A percentile compares a stretch with the other conserved stretches of the same genome.
Evolutionary conservation across 2,113 vertebrate species (phyloP).

Genomic region (Cyprichromis sp.): DNA sequence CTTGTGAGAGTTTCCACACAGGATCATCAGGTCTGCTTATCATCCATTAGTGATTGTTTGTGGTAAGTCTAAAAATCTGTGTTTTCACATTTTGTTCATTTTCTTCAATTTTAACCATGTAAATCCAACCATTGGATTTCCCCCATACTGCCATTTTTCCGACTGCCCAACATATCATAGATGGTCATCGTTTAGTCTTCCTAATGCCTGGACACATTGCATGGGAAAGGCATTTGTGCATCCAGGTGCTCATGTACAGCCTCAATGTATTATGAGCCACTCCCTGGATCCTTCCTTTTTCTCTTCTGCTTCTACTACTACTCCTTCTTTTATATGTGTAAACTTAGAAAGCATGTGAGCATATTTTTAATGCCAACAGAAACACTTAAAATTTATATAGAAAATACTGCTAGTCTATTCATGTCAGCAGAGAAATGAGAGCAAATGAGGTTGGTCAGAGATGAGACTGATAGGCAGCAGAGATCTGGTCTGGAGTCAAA

Average conservation of each 20-base stretch:
- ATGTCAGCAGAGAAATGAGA: background rate
- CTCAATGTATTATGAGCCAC: background rate
- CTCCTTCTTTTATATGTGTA: background rate
- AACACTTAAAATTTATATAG: background rate
- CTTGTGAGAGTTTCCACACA: slow-evolving; percentile 34
- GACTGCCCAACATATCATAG: too few relatives aligned
- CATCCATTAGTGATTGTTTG: slow-evolving; percentile 6
- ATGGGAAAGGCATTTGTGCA: background rate
- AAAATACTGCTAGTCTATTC: background rate
- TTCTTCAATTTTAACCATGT: background rate
- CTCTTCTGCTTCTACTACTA: background rate
- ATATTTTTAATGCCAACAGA: background rate
- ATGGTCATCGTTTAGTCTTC: background rate
- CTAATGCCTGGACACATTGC: background rate
- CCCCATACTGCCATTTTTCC: background rate
- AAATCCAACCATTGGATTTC: background rate
- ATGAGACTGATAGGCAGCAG: background rate
- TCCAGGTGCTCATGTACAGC: background rate
- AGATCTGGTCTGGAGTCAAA: background rate
- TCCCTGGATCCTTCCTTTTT: background rate
- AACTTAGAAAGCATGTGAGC: too few relatives aligned
- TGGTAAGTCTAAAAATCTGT: slow-evolving; percentile 40
- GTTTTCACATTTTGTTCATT: background rate
- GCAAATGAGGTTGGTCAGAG: background rate
- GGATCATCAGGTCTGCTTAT: slow-evolving; percentile 32